A percentile compares a stretch with the other conserved stretches of the same genome.
Evolutionary conservation across 2,888 invertebrate genomes (phyloP).

Genomic region (Portevinia maculata): DNA sequence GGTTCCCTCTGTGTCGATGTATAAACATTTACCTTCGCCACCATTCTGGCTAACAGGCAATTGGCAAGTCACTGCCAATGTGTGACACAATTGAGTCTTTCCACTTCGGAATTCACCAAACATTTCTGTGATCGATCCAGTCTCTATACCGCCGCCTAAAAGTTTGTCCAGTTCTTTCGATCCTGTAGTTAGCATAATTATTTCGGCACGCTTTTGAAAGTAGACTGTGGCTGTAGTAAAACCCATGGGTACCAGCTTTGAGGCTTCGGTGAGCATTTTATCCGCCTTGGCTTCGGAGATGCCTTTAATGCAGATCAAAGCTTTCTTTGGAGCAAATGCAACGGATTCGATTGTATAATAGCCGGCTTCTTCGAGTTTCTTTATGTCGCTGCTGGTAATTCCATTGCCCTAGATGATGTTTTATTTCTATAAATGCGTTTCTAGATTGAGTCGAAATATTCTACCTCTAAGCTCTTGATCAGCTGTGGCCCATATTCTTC

Average conservation of each 20-base stretch:
- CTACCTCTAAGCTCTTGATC: constrained; percentile 89
- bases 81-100: constrained; percentile 98
- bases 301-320: constrained; percentile 94
- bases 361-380: constrained; percentile 96
- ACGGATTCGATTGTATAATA: constrained; percentile 97
- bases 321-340: constrained; percentile 97
- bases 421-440: background rate
- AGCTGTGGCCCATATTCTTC: constrained; percentile 89
- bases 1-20: constrained; percentile 99
- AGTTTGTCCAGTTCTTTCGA: constrained; percentile 96
- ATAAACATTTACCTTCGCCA: constrained; percentile 99
- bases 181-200: constrained; percentile 97
- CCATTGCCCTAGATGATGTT: constrained; percentile 89
- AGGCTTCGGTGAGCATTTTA: constrained; percentile 94
- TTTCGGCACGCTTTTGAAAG: constrained; percentile 96
- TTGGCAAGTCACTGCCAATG: constrained; percentile 98
- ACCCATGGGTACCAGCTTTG: constrained; percentile 97
- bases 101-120: constrained; percentile 99
- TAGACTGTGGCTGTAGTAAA: constrained; percentile 99
- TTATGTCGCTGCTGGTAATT: constrained; percentile 94
- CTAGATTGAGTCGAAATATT: background rate
- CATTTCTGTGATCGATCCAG: constrained; percentile 98
- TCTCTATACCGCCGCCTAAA: constrained; percentile 97
- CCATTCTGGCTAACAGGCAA: constrained; percentile 98
- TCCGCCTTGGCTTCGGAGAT: constrained; percentile 99